Conservation (phyloP, 2,888 invertebrate species). For the Agonopterix heracliana region DNA sequence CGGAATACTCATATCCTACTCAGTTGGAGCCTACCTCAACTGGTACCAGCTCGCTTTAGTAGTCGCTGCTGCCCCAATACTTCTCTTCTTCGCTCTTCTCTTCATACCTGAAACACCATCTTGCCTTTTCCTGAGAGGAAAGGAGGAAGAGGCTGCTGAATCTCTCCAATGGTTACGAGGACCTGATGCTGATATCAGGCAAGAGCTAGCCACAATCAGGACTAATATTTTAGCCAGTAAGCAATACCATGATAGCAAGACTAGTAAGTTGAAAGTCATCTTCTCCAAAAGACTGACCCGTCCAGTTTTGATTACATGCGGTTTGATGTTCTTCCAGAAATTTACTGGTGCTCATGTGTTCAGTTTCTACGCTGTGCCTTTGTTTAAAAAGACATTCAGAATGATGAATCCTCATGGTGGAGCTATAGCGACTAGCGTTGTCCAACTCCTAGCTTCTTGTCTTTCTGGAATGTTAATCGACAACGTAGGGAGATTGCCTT, state of each 20-base stretch:
- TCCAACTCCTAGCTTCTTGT: conserved; percentile 88
- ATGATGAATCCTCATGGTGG: conserved; percentile 88
- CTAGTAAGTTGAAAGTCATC: conserved; percentile 50
- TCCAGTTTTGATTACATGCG: conserved; percentile 88
- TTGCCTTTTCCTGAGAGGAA: conserved; percentile 83
- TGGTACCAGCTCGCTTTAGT: conserved; percentile 90
- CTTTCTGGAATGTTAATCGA: conserved; percentile 90
- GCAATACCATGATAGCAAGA: conserved; percentile 46
- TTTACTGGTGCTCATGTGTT: conserved; percentile 89
- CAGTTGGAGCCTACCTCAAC: conserved; percentile 86
- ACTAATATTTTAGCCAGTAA: conserved; percentile 79
- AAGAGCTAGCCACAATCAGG: conserved; percentile 82
- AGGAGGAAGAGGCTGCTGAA: conserved; percentile 83
- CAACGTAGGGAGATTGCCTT: conserved; percentile 87
- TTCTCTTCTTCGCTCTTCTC: conserved; percentile 83
- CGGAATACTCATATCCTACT: conserved; percentile 88
- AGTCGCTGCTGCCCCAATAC: conserved; percentile 84
- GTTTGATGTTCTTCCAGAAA: conserved; percentile 92
- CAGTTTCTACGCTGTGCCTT: conserved; percentile 89
- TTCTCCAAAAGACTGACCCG: conserved; percentile 69
- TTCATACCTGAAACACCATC: conserved; percentile 94
- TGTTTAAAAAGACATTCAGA: conserved; percentile 89
- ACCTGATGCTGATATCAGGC: conserved; percentile 83
- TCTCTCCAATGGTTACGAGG: conserved; percentile 89
- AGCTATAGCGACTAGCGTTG: conserved; percentile 88